Base-by-base conservation (phyloP, 2,797 vertebrate genomes). In the Anguilla anguilla region DNA sequence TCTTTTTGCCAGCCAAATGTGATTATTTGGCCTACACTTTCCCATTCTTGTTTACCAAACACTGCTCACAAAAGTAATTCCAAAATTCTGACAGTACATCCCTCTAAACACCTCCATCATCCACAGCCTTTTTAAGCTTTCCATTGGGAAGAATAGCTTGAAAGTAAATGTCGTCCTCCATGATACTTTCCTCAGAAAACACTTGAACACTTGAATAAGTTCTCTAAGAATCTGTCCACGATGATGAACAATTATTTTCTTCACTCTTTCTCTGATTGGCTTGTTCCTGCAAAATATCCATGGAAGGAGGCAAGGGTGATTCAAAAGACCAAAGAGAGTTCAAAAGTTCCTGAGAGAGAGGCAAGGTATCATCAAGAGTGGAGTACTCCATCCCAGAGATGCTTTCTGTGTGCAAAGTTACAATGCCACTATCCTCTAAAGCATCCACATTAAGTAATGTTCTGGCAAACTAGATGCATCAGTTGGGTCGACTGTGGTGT, bases 11-110 rank as follows among this genome's bases (percentile, higher is more conserved):
- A 89, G 25, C 88, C 86, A 89, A 89, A 90, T 85, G 83, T 43
- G 43, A 91, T 88, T 19, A 89, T 86, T 82, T 43, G 0, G 15
- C 82, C 86, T 1, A 87, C 67, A 51, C 81, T 90, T 87, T 90
- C 57, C 87, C 74, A 91, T 82, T 90, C n/a, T 74, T 89, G 64
- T 81, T 88, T 19, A 79, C 86, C 89, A 89, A 88, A 91, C 88
- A 92, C 74, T 91, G 91, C 85, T 90, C 86, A 90, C 88, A 86
- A 61, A 88, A 86, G 49, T 90, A 22, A 84, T 87, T n/a, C 77
- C 87, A 89, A 88, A 90, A 90, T 86, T 91, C 88, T 82, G 77
- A 89, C 9, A 89, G 67, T 3, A 84, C 82, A 85, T 87, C 88
- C 25, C 86, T 87, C 53, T 85, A 81, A 85, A 87, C 59, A 0